phyloP scores from a whole-genome alignment of 2,113 vertebrate species.

The Podiceps cristatus region DNA sequence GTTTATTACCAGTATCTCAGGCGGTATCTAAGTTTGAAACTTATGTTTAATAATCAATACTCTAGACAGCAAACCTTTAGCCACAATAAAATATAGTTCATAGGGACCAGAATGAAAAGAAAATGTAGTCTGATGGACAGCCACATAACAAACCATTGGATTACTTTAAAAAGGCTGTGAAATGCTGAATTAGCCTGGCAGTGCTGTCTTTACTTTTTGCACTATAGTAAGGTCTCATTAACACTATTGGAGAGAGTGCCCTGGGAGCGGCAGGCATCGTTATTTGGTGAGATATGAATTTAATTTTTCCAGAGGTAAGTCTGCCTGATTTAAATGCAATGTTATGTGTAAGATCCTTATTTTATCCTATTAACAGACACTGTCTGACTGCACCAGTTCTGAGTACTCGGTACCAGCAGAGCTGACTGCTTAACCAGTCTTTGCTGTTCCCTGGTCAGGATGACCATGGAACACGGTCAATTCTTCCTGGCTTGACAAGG shows the following conservation, averaged over 20 bases:
- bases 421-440: not conserved
- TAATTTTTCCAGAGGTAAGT: slow-evolving; percentile 81
- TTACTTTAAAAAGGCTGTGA: not conserved
- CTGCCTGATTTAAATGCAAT: not conserved
- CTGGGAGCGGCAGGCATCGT: slow-evolving; percentile 83
- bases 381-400: not conserved
- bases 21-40: not conserved
- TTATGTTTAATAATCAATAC: not conserved
- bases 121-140: not conserved
- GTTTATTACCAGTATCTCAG: not conserved
- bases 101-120: not conserved
- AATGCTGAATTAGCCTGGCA: not conserved
- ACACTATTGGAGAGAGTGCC: slow-evolving; percentile 81
- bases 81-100: not conserved
- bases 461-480: not conserved
- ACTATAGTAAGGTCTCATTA: slow-evolving; percentile 81
- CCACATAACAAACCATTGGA: not conserved
- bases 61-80: not conserved
- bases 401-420: not conserved
- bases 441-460: not conserved
- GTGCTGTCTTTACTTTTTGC: slow-evolving; percentile 25
- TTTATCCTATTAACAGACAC: not conserved
- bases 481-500: not conserved
- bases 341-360: not conserved
- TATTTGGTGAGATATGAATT: slow-evolving; percentile 83